Evolutionary conservation across 2,888 invertebrate species (phyloP).

Genomic region (Tetrapedia diversipes): DNA sequence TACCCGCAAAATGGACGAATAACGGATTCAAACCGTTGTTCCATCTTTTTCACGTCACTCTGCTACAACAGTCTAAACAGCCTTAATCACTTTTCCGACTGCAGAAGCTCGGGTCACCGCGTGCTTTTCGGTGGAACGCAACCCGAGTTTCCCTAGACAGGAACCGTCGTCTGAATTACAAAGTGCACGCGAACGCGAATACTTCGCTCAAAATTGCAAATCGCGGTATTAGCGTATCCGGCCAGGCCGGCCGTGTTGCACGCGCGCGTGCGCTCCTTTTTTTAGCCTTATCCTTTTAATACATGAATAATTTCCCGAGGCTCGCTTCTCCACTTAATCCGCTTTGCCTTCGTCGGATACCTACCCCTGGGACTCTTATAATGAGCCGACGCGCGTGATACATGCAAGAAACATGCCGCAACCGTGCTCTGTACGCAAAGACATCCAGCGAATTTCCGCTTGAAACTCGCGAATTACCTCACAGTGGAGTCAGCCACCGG

Average conservation of each 20-base stretch:
- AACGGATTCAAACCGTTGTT: too few relatives aligned
- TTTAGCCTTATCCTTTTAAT: constrained; percentile 13
- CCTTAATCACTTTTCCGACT: too few relatives aligned
- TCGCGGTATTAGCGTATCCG: constrained; percentile 16
- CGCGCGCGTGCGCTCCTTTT: not conserved
- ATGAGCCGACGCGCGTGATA: constrained; percentile 44
- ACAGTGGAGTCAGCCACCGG: constrained; percentile 27
- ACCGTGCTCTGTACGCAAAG: constrained; percentile 22
- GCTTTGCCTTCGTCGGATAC: constrained; percentile 21
- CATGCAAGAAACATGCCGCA: constrained; percentile 36
- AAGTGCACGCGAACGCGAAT: not conserved
- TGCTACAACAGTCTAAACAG: too few relatives aligned
- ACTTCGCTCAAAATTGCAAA: constrained; percentile 36
- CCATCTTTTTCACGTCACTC: too few relatives aligned
- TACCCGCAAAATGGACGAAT: too few relatives aligned
- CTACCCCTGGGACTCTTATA: constrained; percentile 39
- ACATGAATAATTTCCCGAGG: constrained; percentile 38
- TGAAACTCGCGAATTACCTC: constrained; percentile 58
- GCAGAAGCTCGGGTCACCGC: not conserved
- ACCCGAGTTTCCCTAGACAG: not conserved
- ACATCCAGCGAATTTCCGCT: constrained; percentile 25
- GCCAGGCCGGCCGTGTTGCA: not conserved
- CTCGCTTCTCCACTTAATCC: constrained; percentile 31
- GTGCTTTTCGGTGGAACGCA: not conserved
- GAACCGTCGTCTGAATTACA: not conserved